Evolutionary conservation across 2,113 vertebrate genomes (phyloP).

Genomic region (Piprites chloris): DNA sequence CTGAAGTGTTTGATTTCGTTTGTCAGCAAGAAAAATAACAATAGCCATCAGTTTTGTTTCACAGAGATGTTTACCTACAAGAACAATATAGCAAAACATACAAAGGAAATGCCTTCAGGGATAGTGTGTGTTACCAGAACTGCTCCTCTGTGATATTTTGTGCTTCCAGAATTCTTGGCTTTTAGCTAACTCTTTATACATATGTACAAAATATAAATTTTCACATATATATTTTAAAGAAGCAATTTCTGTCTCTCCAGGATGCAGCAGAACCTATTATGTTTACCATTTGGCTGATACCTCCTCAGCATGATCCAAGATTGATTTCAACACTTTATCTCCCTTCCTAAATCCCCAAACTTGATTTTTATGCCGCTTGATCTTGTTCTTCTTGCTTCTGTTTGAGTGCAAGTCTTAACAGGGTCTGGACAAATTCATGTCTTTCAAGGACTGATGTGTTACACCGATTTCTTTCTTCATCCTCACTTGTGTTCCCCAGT

Average conservation of each 20-base stretch:
- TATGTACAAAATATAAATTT: background rate
- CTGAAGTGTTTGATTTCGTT: fast-evolving
- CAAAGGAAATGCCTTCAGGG: background rate
- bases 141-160: background rate
- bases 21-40: background rate
- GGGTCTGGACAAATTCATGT: background rate
- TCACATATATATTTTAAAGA: background rate
- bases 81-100: background rate
- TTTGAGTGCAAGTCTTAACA: background rate
- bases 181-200: background rate
- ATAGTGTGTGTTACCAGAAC: background rate
- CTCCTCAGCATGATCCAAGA: background rate
- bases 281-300: background rate
- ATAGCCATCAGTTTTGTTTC: background rate
- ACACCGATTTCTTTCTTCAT: background rate
- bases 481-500: background rate
- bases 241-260: background rate
- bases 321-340: background rate
- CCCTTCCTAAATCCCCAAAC: background rate
- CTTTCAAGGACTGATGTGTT: background rate
- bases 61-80: background rate
- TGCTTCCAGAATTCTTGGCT: background rate
- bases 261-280: background rate
- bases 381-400: background rate
- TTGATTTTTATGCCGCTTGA: background rate